phyloP scores from a whole-genome alignment of 2,888 invertebrate genomes.

The Cerastoderma edule region DNA sequence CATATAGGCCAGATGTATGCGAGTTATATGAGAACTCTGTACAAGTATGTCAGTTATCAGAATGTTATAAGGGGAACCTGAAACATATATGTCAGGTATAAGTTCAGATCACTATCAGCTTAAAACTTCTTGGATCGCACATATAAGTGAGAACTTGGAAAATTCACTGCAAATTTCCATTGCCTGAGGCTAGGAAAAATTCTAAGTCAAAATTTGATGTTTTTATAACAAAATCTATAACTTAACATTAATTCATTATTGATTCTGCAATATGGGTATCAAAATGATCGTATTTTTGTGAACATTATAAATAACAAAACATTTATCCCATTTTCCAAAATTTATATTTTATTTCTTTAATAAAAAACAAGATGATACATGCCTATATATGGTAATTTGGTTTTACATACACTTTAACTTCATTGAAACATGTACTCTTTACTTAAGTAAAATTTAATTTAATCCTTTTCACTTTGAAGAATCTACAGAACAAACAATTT shows the following conservation, averaged over 20 bases:
- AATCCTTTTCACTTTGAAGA: too few species aligned
- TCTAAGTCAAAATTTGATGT: not conserved
- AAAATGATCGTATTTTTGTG: not conserved
- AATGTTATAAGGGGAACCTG: not conserved
- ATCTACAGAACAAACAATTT: too few species aligned
- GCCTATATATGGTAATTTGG: not conserved
- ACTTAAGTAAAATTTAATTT: too few species aligned
- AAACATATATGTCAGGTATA: not conserved
- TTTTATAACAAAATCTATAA: not conserved
- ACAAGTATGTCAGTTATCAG: too few species aligned
- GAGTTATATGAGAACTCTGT: too few species aligned
- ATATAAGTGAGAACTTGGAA: constrained; percentile 2
- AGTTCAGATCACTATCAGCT: too few species aligned
- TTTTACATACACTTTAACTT: too few species aligned
- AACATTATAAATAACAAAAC: constrained; percentile 3
- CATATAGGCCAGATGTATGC: too few species aligned
- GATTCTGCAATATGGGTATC: not conserved
- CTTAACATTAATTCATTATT: not conserved
- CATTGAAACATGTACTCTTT: too few species aligned
- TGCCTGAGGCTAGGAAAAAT: not conserved
- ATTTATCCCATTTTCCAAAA: not conserved
- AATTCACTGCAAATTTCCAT: not conserved
- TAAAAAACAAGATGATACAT: not conserved
- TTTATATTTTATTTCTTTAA: not conserved
- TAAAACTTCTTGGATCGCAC: not conserved